Base-by-base conservation (phyloP, 2,113 vertebrate genomes). In the Sebastes fasciatus region DNA sequence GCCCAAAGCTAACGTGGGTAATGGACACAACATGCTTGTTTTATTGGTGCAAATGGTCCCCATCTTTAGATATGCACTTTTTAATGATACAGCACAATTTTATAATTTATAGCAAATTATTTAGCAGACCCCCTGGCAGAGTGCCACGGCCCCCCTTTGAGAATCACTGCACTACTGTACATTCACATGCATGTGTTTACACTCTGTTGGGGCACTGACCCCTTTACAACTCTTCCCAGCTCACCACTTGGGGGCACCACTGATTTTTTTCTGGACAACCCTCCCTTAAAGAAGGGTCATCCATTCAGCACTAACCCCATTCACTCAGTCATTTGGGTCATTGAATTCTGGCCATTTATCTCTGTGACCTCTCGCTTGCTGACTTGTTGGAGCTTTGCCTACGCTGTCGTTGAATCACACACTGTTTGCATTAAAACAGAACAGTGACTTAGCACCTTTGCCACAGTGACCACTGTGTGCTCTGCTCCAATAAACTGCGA, bases 181-280 rank as follows among this genome's bases (percentile, higher is more conserved):
- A 43, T 51, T 82, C 10, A 26, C 40, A 14, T 26, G 8, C 26
- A 48, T 45, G 26, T 19, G 42, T 70, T n/a, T 64, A 11, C 43
- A 23, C 19, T 66, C 19, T 42, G 23, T 8, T 46, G 2, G n/a
- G 63, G 52, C 43, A 23, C 19, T 62, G 60, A 57, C 62, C 67
- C 46, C 64, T 72, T 79, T 72, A 60, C 62, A 68, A 1, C 17
- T 26, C 21, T 55, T 61, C 14, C 52, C 13, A 70, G 45, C 12
- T 88, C 68, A 73, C 92, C 91, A 92, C 92, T 85, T 62, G 92
- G 83, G 83, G 92, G 92, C 86, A 77, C 80, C 70, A 83, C 70
- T 73, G 83, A 82, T 84, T 80, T 82, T 78, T 73, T 77, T 79
- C 49, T 70, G 55, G 16, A 16, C n/a, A 70, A 26, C 52, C 71